A percentile compares a stretch with the other conserved stretches of the same genome.
Conservation (phyloP, 2,113 vertebrate species). For the Dermatemys mawii region DNA sequence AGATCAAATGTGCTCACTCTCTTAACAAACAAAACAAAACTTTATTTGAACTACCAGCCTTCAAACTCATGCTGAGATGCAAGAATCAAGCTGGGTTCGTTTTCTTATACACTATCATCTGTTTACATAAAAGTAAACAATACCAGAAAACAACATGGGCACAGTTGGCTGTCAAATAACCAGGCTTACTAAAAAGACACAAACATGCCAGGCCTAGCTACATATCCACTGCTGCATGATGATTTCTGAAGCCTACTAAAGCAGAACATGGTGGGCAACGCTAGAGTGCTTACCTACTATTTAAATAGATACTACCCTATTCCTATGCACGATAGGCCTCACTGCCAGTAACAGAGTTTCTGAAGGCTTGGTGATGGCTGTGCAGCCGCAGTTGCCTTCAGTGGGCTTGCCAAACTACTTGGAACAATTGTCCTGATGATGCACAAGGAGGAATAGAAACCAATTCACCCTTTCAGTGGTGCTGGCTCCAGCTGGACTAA, state of each 20-base stretch:
- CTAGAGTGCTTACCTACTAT: fast-evolving
- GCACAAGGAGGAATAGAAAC: fast-evolving
- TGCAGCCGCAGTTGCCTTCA: fast-evolving
- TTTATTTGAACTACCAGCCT: not conserved
- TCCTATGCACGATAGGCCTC: not conserved
- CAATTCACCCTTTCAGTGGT: fast-evolving
- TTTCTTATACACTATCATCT: not conserved
- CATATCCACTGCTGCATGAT: fast-evolving
- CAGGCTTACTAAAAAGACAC: not conserved
- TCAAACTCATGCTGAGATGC: not conserved
- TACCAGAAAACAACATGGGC: fast-evolving
- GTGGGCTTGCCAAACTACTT: not conserved
- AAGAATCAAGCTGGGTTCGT: not conserved
- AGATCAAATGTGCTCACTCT: not conserved
- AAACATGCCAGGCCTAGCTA: not conserved
- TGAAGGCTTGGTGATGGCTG: not conserved
- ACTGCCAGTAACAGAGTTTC: not conserved
- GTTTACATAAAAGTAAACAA: not conserved
- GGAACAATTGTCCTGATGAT: fast-evolving
- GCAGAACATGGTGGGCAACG: not conserved
- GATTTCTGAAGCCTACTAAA: not conserved
- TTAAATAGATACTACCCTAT: fast-evolving
- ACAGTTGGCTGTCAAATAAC: not conserved
- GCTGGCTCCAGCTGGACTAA: not conserved
- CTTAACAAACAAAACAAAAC: not conserved